These are phyloP conservation scores for Lepidocolaptes lacrymiger DNA, from an alignment of 2,797 vertebrate genomes.

Conservation along the genomic window DNA sequence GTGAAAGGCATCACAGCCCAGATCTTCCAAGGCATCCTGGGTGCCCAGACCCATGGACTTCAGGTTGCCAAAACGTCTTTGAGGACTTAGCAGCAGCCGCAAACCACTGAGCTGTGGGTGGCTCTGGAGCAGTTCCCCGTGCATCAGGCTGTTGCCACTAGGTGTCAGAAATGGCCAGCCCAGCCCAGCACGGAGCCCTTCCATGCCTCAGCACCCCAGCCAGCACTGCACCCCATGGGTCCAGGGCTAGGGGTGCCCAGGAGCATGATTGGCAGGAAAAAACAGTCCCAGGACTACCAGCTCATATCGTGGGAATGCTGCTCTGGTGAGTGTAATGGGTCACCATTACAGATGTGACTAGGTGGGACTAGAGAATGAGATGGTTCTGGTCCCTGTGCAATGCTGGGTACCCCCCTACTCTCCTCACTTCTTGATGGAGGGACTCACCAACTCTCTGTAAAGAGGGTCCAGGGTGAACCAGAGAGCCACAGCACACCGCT, in stretches of 20 bases:
- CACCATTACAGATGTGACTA: neutral
- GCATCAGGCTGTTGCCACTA: conserved; percentile 21
- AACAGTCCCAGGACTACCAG: neutral
- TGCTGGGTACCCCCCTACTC: neutral
- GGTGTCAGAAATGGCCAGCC: conserved; percentile 45
- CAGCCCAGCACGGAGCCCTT: neutral
- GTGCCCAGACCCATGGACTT: neutral
- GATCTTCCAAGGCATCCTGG: neutral
- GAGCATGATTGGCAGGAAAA: neutral
- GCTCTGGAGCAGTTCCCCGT: neutral
- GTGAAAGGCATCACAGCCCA: neutral
- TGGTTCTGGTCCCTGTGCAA: neutral
- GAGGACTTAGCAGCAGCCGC: neutral
- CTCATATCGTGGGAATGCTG: neutral
- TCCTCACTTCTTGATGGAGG: rapidly evolving
- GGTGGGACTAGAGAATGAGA: neutral
- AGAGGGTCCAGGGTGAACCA: conserved; percentile 98
- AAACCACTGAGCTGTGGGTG: rapidly evolving
- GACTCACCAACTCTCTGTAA: conserved; percentile 92
- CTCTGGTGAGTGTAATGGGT: rapidly evolving
- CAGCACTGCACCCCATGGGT: rapidly evolving
- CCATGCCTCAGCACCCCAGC: neutral
- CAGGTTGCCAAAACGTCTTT: neutral
- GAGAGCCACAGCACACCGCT: conserved; percentile 92
- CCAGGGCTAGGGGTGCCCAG: neutral